Percentiles rank a stretch among this genome's conserved stretches.
Conservation (phyloP, 2,888 invertebrate genomes). For the Temnothorax unifasciatus region DNA sequence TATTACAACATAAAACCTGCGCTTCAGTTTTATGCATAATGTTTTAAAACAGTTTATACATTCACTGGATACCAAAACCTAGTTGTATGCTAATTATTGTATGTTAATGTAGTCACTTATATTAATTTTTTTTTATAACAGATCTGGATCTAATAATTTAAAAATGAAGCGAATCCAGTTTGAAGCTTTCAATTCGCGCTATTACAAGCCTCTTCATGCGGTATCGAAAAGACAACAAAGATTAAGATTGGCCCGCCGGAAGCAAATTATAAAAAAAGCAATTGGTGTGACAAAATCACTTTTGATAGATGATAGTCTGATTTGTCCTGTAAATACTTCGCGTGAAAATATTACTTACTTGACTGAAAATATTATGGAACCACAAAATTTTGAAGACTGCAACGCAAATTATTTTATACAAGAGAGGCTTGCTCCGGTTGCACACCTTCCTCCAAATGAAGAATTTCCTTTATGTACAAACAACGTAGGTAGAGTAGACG, state of each 20-base stretch:
- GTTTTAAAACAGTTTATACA: background rate
- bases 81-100: too few relatives aligned
- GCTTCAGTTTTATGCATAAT: background rate
- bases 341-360: too few relatives aligned
- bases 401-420: too few relatives aligned
- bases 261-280: background rate
- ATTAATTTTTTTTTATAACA: background rate
- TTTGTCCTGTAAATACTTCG: too few relatives aligned
- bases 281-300: too few relatives aligned
- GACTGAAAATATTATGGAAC: too few relatives aligned
- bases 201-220: background rate
- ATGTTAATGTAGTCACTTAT: background rate
- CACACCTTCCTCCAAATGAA: too few relatives aligned
- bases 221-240: conserved; percentile 8
- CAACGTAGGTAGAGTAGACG: too few relatives aligned
- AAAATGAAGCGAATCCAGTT: conserved; percentile 1
- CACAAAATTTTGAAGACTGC: too few relatives aligned
- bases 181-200: conserved; percentile 1
- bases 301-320: too few relatives aligned
- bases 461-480: too few relatives aligned
- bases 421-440: too few relatives aligned
- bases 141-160: background rate
- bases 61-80: background rate
- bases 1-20: background rate
- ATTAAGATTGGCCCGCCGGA: background rate